These are phyloP conservation scores for Drosophila nasuta DNA, from an alignment of 1,140 invertebrate species.

Conservation along the genomic window DNA sequence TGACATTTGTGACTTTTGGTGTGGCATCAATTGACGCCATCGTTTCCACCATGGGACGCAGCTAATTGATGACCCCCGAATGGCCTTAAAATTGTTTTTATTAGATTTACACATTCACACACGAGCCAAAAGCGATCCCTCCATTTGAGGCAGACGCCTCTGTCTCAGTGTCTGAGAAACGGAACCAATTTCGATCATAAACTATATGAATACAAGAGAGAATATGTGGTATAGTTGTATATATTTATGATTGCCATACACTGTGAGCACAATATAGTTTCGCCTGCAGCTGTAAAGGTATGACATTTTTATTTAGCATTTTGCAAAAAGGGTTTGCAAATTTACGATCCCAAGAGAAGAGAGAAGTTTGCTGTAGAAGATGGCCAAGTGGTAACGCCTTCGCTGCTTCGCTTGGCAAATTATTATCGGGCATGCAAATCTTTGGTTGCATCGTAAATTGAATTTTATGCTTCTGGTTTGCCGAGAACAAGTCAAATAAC, in stretches of 20 bases:
- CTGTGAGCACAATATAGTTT: slow-evolving; percentile 33
- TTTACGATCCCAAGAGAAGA: slow-evolving; percentile 52
- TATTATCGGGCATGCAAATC: slow-evolving; percentile 81
- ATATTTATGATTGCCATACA: slow-evolving; percentile 18
- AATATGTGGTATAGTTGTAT: slow-evolving; percentile 10
- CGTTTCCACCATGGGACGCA: slow-evolving; percentile 7
- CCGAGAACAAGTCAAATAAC: slow-evolving; percentile 32
- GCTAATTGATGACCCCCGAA: slow-evolving; percentile 71
- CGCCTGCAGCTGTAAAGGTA: slow-evolving; percentile 51
- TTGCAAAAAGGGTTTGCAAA: slow-evolving; percentile 40
- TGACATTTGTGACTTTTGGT: slow-evolving; percentile 78
- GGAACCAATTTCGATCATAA: slow-evolving; percentile 42
- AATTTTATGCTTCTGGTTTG: slow-evolving; percentile 76
- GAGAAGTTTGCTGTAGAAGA: neutral
- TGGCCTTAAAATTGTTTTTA: slow-evolving; percentile 69
- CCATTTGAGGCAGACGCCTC: slow-evolving; percentile 1
- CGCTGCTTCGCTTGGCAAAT: slow-evolving; percentile 44
- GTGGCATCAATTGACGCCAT: slow-evolving; percentile 67
- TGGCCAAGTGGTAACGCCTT: slow-evolving; percentile 20
- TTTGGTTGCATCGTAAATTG: slow-evolving; percentile 76
- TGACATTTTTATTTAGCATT: slow-evolving; percentile 65
- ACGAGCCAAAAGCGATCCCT: neutral
- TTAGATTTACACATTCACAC: slow-evolving; percentile 63
- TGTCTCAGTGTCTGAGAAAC: neutral
- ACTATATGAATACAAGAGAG: neutral